Evolutionary conservation across 92 coral and sea anemone genomes (phyloP).

Genomic region (Hydrozoanthus gracilis): DNA sequence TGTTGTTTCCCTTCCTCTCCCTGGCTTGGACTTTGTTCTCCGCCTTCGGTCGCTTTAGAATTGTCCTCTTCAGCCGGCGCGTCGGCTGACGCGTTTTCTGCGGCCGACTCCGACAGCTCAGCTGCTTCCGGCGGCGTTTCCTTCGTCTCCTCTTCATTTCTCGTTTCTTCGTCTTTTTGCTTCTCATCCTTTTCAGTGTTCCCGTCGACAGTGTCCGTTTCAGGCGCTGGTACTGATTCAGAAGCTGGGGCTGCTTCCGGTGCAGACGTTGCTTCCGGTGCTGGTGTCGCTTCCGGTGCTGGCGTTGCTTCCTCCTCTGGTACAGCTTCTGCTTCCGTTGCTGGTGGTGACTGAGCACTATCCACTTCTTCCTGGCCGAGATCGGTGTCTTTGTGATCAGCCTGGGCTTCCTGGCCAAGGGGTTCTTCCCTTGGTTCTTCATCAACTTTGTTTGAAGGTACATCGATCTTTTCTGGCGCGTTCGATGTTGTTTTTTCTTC

Average conservation of each 20-base stretch:
- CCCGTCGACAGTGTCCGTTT: conserved; percentile 13
- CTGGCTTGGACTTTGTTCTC: conserved; percentile 10
- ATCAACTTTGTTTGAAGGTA: conserved; percentile 43
- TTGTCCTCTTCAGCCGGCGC: conserved; percentile 30
- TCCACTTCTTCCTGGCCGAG: conserved; percentile 24
- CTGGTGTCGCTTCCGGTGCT: background rate
- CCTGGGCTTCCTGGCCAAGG: conserved; percentile 83
- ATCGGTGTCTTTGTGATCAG: conserved; percentile 62
- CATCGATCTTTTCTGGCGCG: conserved; percentile 1
- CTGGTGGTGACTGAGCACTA: conserved; percentile 6
- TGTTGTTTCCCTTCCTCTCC: conserved; percentile 3
- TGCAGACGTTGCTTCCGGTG: background rate
- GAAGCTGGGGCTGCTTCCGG: conserved; percentile 11
- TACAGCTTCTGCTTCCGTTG: background rate
- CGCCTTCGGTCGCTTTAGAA: conserved; percentile 28
- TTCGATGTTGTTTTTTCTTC: conserved; percentile 30
- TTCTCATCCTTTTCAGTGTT: conserved; percentile 11
- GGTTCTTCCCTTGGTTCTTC: conserved; percentile 88
- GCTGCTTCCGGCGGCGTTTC: background rate
- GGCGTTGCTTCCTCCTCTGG: conserved; percentile 11
- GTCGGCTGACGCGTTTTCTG: conserved; percentile 14
- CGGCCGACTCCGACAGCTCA: background rate
- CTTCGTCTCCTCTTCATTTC: background rate
- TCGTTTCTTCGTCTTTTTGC: conserved; percentile 8
- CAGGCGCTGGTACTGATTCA: background rate